A percentile compares a stretch with the other conserved stretches of the same genome.
Evolutionary conservation across 92 coral and sea anemone genomes (phyloP).

Genomic region (Porites rus): DNA sequence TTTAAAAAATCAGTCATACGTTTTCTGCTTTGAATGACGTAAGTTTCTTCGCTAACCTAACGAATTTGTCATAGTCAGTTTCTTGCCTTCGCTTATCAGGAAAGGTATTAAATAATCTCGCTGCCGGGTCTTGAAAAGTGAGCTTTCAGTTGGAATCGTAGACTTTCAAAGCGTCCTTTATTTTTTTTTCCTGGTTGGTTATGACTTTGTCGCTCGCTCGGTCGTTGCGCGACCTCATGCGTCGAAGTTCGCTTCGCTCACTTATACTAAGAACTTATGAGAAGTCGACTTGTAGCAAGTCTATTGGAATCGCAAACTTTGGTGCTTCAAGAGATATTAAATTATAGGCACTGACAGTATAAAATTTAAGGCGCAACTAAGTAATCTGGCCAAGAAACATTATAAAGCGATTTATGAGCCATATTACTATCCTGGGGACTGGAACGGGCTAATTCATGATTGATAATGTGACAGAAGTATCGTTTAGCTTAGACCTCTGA

Average conservation of each 20-base stretch:
- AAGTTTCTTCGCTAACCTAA: background rate
- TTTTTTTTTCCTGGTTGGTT: too few species aligned
- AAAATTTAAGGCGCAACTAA: background rate
- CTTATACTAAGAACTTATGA: slow-evolving; percentile 25
- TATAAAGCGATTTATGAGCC: slow-evolving; percentile 33
- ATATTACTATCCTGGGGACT: background rate
- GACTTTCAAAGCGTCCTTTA: background rate
- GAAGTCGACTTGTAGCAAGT: too few species aligned
- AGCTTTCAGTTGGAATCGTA: slow-evolving; percentile 41
- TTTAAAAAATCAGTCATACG: background rate
- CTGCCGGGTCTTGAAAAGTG: slow-evolving; percentile 29
- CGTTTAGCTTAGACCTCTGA: too few species aligned
- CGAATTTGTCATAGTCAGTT: slow-evolving; percentile 18
- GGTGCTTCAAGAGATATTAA: too few species aligned
- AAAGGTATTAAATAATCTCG: slow-evolving; percentile 30
- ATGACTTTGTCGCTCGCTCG: background rate
- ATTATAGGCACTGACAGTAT: too few species aligned
- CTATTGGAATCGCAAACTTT: too few species aligned
- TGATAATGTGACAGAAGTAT: too few species aligned
- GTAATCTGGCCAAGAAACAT: slow-evolving; percentile 28
- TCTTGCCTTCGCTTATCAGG: slow-evolving; percentile 32
- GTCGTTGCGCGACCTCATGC: too few species aligned
- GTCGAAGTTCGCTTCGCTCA: slow-evolving; percentile 16
- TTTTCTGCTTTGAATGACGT: slow-evolving; percentile 6
- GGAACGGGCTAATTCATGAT: too few species aligned